Evolutionary conservation across 2,797 vertebrate species (phyloP), one percentile per base, ranked within the genome.

Genomic region (Thunnus albacares): DNA sequence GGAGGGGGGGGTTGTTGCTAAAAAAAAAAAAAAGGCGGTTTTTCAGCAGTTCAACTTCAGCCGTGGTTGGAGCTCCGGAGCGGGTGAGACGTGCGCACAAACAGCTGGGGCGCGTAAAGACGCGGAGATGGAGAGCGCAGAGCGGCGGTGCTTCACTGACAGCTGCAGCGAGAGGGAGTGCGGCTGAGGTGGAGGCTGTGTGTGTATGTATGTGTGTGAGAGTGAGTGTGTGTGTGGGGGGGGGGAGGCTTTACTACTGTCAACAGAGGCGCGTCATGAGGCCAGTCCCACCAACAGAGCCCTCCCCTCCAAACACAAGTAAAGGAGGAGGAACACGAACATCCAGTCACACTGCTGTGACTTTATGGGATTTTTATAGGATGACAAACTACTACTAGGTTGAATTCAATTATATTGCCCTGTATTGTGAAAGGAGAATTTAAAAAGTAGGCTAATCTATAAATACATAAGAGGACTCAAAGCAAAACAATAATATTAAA

Each of bases 171-270:
- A 41, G 60, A 75, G 75, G 7, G 82, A 3, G 13, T 45, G 38
- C 47, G 71, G 5, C 71, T 41, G 41, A 57, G 24, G 59, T 15
- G 22, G 26, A 30, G 51, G 70, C n/a, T 6, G 26, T 51, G 67
- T 47, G 71, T 18, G 73, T 69, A 63, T 6, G 80, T n/a, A 59
- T 24, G 67, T 18, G 45, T 51, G 8, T 43, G 12, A 41, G 71
- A 18, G 78, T 14, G 67, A 56, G 67, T n/a, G 45, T 51, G 8
- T 43, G 85, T 71, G 24, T 24, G 24, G 24, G 24, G 24, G 24
- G 24, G 24, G 64, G 80, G 61, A 79, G 65, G 24, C 35, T 87
- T 88, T 86, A 91, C 91, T 77, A 87, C 84, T 90, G 91, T 92
- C 89, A 89, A 91, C 84, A 89, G 84, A 85, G 65, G 69, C 20